These are phyloP conservation scores for Listronotus bonariensis DNA, from an alignment of 1,140 invertebrate species.

Conservation along the genomic window DNA sequence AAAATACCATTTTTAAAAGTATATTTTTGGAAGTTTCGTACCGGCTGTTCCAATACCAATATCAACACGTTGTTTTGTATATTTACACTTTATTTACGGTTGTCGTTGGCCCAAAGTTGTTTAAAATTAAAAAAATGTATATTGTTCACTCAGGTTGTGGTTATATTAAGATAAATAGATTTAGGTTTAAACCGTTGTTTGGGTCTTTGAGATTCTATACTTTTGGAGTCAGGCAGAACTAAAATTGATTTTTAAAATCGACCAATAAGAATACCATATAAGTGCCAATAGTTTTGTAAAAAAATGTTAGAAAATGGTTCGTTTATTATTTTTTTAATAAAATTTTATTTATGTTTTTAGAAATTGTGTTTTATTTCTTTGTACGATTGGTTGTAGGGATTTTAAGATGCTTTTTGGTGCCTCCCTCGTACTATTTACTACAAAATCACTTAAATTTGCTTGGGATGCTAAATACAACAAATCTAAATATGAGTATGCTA, in stretches of 20 bases:
- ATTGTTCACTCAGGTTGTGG: slow-evolving; percentile 10
- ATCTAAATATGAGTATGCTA: no score
- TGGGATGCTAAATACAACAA: no score
- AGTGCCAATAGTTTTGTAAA: slow-evolving; percentile 5
- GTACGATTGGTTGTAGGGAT: no score
- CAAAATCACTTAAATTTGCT: no score
- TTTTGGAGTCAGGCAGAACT: not conserved
- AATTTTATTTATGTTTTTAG: slow-evolving; percentile 13
- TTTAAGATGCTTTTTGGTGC: no score
- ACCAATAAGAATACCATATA: slow-evolving; percentile 1
- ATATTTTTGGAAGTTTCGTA: no score
- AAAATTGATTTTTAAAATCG: not conserved
- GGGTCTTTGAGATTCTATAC: not conserved
- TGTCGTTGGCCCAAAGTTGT: not conserved
- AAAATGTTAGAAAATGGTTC: not conserved
- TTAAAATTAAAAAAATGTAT: not conserved
- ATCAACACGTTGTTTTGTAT: no score
- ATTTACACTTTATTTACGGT: no score
- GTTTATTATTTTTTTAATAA: slow-evolving; percentile 9
- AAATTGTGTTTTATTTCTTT: not conserved
- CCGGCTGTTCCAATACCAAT: no score
- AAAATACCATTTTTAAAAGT: no score
- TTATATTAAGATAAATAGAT: not conserved
- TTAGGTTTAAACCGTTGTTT: not conserved
- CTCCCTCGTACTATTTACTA: no score